A percentile compares a stretch with the other conserved stretches of the same genome.
Evolutionary conservation across 2,888 invertebrate genomes (phyloP).

Genomic region (Clostera curtula): DNA sequence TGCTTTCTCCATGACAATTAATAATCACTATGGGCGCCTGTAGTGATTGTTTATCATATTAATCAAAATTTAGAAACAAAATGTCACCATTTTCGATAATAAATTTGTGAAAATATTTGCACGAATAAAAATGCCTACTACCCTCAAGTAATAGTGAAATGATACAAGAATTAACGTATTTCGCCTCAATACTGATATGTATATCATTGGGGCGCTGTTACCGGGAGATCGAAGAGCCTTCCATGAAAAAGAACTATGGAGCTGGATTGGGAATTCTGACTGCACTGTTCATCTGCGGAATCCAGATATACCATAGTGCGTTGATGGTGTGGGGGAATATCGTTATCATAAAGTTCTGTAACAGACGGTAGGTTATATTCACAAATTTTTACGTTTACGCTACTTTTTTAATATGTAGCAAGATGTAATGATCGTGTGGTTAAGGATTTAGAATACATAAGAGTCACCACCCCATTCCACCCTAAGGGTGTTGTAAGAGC

Average conservation of each 20-base stretch:
- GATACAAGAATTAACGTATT: constrained; percentile 35
- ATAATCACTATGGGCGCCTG: too few species aligned
- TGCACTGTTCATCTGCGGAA: constrained; percentile 75
- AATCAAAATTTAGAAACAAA: too few species aligned
- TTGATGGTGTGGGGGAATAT: constrained; percentile 77
- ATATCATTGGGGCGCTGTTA: constrained; percentile 76
- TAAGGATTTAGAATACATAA: too few species aligned
- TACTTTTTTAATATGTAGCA: too few species aligned
- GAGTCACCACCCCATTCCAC: too few species aligned
- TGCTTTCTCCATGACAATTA: too few species aligned
- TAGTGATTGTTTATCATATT: too few species aligned
- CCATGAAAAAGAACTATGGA: constrained; percentile 73
- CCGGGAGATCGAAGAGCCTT: constrained; percentile 65
- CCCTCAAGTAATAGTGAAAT: constrained; percentile 14
- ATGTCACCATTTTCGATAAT: too few species aligned
- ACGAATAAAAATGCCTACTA: neutral
- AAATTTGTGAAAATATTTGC: too few species aligned
- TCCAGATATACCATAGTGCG: constrained; percentile 73
- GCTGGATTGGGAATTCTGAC: constrained; percentile 76
- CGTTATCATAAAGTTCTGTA: constrained; percentile 72
- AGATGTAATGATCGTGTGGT: too few species aligned
- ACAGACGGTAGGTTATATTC: constrained; percentile 68
- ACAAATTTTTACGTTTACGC: too few species aligned
- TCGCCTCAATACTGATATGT: constrained; percentile 49
- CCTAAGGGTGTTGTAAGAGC: too few species aligned